Evolutionary conservation across 2,888 invertebrate genomes (phyloP).

Genomic region (Mantis religiosa): DNA sequence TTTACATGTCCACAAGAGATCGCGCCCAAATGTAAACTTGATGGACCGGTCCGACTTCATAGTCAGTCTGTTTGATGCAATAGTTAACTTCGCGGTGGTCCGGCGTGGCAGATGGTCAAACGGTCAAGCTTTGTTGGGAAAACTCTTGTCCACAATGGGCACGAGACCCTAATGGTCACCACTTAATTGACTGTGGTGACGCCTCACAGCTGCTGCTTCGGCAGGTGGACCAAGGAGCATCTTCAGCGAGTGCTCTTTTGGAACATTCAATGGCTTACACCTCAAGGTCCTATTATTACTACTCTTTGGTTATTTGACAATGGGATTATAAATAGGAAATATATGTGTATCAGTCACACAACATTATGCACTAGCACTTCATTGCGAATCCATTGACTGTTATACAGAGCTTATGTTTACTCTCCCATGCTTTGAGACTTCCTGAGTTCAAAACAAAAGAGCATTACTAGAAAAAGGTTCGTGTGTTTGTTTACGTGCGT

Average conservation of each 20-base stretch:
- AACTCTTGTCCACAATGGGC: background rate
- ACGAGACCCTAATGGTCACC: background rate
- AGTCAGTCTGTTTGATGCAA: background rate
- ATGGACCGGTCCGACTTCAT: background rate
- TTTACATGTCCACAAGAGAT: background rate
- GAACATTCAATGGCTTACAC: too few relatives aligned
- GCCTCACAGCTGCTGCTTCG: background rate
- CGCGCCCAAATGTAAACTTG: background rate
- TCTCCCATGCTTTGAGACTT: too few relatives aligned
- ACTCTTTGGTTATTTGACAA: too few relatives aligned
- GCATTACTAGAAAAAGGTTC: too few relatives aligned
- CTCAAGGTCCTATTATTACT: too few relatives aligned
- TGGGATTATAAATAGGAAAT: too few relatives aligned
- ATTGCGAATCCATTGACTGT: too few relatives aligned
- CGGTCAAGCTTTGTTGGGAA: background rate
- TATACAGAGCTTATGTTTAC: too few relatives aligned
- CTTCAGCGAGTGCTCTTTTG: background rate
- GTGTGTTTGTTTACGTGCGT: too few relatives aligned
- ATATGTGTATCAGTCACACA: too few relatives aligned
- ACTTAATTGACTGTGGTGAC: background rate
- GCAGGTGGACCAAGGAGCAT: background rate
- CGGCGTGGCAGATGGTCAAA: background rate
- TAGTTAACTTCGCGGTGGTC: constrained; percentile 8
- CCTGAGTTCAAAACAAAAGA: too few relatives aligned
- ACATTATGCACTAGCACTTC: too few relatives aligned